Evolutionary conservation across 2,113 vertebrate genomes (phyloP).

Genomic region (Pseudorectes ferrugineus): DNA sequence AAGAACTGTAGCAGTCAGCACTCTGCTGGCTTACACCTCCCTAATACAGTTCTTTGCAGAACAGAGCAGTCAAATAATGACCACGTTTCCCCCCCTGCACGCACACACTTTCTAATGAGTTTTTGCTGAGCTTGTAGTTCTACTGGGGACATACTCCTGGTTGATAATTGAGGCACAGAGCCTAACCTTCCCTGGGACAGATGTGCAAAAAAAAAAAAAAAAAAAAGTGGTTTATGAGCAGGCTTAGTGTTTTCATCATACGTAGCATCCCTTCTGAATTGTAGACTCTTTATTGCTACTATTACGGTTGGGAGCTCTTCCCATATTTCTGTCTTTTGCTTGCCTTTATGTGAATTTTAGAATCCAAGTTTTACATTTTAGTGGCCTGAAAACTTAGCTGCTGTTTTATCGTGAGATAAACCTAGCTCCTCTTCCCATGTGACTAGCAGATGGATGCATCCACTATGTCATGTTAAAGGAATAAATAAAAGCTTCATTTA

Average conservation of each 20-base stretch:
- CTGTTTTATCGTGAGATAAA: background rate
- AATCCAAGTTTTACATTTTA: background rate
- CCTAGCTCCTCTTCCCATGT: background rate
- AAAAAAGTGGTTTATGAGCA: background rate
- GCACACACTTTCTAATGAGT: background rate
- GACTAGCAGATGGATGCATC: background rate
- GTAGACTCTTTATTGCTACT: background rate
- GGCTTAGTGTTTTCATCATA: background rate
- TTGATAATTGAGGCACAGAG: background rate
- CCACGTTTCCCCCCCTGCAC: background rate
- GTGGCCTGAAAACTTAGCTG: background rate
- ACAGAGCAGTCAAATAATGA: constrained; percentile 1
- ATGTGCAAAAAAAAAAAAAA: background rate
- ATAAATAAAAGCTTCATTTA: constrained; percentile 60
- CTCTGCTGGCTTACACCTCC: constrained; percentile 1
- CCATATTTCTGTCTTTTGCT: background rate
- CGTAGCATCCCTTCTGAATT: background rate
- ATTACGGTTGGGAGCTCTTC: background rate
- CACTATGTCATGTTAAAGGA: constrained; percentile 18
- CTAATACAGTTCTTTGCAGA: constrained; percentile 4
- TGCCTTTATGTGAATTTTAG: background rate
- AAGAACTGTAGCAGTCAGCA: constrained; percentile 51
- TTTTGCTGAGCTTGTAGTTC: constrained; percentile 23
- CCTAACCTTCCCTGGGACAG: background rate
- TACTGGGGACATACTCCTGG: background rate